Conservation (phyloP, 2,797 vertebrate genomes). For the Chanos chanos region DNA sequence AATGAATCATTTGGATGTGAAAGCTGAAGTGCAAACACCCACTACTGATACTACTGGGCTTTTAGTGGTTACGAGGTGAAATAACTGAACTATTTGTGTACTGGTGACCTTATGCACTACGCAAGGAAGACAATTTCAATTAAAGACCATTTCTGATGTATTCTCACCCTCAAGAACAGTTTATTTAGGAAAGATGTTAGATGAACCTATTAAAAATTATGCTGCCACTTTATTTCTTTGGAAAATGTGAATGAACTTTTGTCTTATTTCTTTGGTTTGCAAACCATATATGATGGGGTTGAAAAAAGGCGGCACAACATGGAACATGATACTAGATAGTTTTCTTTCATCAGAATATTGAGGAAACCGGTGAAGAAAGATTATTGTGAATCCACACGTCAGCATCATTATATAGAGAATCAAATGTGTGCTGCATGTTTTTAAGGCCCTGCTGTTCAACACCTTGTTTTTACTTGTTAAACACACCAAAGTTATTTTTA, state of each 20-base stretch:
- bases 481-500: constrained; percentile 56
- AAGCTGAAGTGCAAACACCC: too few species aligned
- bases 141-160: too few species aligned
- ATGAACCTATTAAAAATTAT: background rate
- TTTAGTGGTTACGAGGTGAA: too few species aligned
- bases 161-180: too few species aligned
- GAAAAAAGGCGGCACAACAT: constrained; percentile 35
- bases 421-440: constrained; percentile 53
- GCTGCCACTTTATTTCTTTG: constrained; percentile 1
- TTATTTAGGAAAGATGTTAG: background rate
- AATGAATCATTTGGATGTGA: too few species aligned
- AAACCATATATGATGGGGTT: constrained; percentile 50
- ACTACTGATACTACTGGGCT: too few species aligned
- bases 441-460: constrained; percentile 43
- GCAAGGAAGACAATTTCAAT: too few species aligned
- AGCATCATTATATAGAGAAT: constrained; percentile 49
- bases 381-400: constrained; percentile 7
- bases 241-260: constrained; percentile 9
- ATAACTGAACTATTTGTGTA: too few species aligned
- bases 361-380: constrained; percentile 46
- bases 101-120: too few species aligned
- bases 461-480: constrained; percentile 50
- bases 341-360: constrained; percentile 37
- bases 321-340: constrained; percentile 31
- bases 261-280: constrained; percentile 45